These are phyloP conservation scores for Plectrocnemia conspersa DNA, from an alignment of 1,140 invertebrate species.

Conservation along the genomic window DNA sequence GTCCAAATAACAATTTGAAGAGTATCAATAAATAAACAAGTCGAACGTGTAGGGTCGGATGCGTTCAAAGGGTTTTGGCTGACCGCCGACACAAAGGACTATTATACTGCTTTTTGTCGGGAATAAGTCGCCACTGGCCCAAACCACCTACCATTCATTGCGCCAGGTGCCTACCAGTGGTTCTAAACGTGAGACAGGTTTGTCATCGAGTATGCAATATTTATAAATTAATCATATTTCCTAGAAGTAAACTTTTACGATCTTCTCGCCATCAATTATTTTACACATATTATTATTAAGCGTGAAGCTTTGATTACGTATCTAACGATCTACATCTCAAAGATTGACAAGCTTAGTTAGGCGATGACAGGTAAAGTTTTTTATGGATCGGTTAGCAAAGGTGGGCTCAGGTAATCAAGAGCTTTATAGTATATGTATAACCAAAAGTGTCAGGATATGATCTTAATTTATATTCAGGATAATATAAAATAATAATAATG, in stretches of 20 bases:
- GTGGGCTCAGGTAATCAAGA: conserved; percentile 22
- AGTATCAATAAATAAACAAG: conserved; percentile 26
- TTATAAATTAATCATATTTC: too few species aligned
- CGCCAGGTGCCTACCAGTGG: neutral
- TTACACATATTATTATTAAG: too few species aligned
- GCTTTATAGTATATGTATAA: too few species aligned
- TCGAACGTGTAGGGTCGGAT: conserved; percentile 14
- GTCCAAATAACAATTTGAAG: too few species aligned
- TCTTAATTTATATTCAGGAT: too few species aligned
- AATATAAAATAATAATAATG: too few species aligned
- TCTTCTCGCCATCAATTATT: too few species aligned
- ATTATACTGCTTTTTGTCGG: conserved; percentile 23
- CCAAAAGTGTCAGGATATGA: too few species aligned
- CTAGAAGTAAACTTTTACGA: too few species aligned
- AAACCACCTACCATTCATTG: neutral
- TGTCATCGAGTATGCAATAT: too few species aligned
- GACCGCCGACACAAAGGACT: conserved; percentile 25
- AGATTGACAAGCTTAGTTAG: conserved; percentile 5
- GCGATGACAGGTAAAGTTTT: conserved; percentile 19
- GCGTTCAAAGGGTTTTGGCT: conserved; percentile 19
- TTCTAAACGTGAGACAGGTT: neutral
- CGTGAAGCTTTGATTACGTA: too few species aligned
- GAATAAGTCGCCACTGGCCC: conserved; percentile 20
- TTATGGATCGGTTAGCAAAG: conserved; percentile 11
- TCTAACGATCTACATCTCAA: too few species aligned